A percentile compares a stretch with the other conserved stretches of the same genome.
phyloP scores from a whole-genome alignment of 2,113 vertebrate genomes.

The Myiagra hebetior region DNA sequence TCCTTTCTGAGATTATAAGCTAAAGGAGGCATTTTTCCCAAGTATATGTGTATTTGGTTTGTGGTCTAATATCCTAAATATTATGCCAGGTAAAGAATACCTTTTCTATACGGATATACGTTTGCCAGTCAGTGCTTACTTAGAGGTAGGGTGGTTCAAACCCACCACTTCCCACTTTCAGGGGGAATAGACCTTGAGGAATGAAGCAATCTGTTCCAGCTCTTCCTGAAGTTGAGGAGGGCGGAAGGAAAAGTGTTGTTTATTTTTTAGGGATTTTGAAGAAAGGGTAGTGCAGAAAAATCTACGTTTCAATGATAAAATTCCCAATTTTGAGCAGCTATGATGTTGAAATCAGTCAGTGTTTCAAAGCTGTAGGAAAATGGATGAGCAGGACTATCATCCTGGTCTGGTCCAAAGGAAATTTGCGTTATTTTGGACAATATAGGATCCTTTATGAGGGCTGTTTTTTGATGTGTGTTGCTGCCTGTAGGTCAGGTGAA shows the following conservation, averaged over 20 bases:
- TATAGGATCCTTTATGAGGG: background rate
- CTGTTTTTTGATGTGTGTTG: accelerated
- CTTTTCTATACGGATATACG: background rate
- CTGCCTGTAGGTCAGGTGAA: background rate
- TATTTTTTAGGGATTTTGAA: background rate
- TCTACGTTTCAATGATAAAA: background rate
- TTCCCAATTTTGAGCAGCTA: accelerated
- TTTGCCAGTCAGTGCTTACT: background rate
- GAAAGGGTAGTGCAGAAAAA: background rate
- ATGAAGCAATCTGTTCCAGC: background rate
- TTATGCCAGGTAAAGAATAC: background rate
- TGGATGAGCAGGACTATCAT: background rate
- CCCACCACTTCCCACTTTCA: background rate
- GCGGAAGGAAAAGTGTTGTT: background rate
- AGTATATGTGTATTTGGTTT: accelerated
- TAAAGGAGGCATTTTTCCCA: background rate
- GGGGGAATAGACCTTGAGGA: background rate
- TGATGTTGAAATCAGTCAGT: background rate
- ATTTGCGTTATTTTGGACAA: background rate
- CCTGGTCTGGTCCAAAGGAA: background rate
- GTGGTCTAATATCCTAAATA: background rate
- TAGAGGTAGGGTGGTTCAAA: background rate
- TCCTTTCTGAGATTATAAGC: background rate
- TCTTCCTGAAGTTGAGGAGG: background rate
- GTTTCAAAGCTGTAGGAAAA: background rate